These are phyloP conservation scores for Drosophila cardini DNA, from an alignment of 1,140 invertebrate genomes.

Conservation along the genomic window DNA sequence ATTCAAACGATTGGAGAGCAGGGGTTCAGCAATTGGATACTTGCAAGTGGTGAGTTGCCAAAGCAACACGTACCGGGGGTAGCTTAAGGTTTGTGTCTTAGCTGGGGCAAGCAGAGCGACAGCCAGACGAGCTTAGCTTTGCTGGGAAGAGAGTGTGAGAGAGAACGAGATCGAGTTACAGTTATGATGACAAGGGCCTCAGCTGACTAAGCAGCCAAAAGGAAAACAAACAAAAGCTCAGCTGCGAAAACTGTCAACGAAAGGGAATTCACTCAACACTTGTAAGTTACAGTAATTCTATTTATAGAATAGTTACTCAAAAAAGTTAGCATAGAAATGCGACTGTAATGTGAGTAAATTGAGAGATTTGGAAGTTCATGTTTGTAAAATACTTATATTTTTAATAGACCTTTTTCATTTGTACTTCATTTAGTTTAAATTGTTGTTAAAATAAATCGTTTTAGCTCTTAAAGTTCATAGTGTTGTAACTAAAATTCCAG, in stretches of 20 bases:
- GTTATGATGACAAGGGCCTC: constrained; percentile 1
- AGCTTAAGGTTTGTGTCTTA: constrained; percentile 9
- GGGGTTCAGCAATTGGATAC: constrained; percentile 11
- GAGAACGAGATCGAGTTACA: constrained; percentile 6
- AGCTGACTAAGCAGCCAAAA: neutral
- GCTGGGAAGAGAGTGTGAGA: neutral
- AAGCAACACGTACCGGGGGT: neutral
- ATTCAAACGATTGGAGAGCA: constrained; percentile 16
- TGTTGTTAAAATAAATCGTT: no score
- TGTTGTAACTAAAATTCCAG: no score
- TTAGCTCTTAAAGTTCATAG: no score
- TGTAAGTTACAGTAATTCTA: no score
- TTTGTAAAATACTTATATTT: no score
- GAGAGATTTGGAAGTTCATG: no score
- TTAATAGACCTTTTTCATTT: no score
- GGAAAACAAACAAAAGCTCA: constrained; percentile 3
- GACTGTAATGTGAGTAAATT: no score
- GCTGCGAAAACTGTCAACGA: neutral
- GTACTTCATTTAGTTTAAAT: no score
- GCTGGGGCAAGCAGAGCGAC: constrained; percentile 6
- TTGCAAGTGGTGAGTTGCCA: constrained; percentile 32
- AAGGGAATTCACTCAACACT: neutral
- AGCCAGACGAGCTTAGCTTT: neutral
- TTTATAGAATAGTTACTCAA: no score
- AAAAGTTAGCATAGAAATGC: no score